phyloP scores from a whole-genome alignment of 1,140 invertebrate species.

The Theocolax elegans region DNA sequence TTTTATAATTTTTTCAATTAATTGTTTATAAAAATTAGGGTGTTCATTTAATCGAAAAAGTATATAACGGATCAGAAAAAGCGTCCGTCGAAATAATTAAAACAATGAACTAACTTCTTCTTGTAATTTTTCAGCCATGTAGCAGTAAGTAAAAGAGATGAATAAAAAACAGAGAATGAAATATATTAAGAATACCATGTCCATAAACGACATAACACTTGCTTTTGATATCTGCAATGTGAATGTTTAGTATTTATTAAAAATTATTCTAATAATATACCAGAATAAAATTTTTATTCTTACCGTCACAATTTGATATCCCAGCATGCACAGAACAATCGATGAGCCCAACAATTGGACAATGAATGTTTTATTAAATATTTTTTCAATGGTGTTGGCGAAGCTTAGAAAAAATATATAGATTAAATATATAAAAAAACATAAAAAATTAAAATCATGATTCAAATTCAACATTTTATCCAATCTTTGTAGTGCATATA shows the following conservation, averaged over 20 bases:
- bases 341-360: neutral
- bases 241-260: neutral
- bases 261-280: neutral
- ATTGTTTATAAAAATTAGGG: no score
- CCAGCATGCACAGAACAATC: neutral
- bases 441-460: no score
- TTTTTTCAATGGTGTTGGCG: neutral
- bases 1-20: no score
- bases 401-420: conserved; percentile 42
- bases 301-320: conserved; percentile 2
- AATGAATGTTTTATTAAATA: neutral
- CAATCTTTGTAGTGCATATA: neutral
- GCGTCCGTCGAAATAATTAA: no score
- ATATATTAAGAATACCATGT: neutral
- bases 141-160: conserved; percentile 3
- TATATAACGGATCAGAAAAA: no score
- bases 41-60: no score
- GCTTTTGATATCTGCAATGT: neutral
- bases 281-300: neutral
- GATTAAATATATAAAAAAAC: neutral
- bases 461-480: no score
- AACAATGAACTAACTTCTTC: neutral
- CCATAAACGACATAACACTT: neutral
- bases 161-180: neutral
- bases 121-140: neutral